Evolutionary conservation across 2,113 vertebrate genomes (phyloP).

Genomic region (Nothocercus nigrocapillus): DNA sequence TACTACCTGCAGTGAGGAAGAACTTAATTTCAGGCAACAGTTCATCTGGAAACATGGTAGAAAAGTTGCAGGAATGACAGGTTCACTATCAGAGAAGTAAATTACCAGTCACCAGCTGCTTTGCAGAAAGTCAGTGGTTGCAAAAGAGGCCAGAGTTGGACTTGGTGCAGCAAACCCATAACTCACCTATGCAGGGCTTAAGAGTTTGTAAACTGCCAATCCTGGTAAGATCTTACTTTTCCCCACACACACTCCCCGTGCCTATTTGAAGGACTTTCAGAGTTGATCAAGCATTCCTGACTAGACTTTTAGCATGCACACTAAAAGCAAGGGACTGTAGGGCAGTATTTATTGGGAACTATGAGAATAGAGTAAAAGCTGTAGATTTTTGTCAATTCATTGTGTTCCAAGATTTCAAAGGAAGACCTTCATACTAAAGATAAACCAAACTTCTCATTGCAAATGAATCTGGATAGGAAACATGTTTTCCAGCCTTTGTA

Average conservation of each 20-base stretch:
- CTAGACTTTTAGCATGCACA: not conserved
- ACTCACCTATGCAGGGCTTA: not conserved
- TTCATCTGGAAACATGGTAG: not conserved
- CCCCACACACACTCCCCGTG: no score
- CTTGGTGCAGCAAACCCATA: not conserved
- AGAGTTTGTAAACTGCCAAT: not conserved
- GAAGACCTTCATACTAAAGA: not conserved
- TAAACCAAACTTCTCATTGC: not conserved
- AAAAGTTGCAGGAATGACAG: not conserved
- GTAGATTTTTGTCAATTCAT: not conserved
- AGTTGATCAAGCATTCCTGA: not conserved
- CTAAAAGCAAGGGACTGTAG: not conserved
- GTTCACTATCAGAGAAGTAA: not conserved
- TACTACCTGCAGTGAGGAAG: not conserved
- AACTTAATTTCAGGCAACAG: not conserved
- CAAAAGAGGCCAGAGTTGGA: not conserved
- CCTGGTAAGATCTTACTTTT: not conserved
- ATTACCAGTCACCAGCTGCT: not conserved
- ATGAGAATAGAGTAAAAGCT: not conserved
- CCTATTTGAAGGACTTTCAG: not conserved
- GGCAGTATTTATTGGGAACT: not conserved
- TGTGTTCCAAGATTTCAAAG: not conserved
- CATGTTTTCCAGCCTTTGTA: not conserved
- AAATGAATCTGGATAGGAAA: not conserved
- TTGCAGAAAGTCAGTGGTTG: not conserved